phyloP scores from a whole-genome alignment of 2,113 vertebrate genomes.

The Esox niger region DNA sequence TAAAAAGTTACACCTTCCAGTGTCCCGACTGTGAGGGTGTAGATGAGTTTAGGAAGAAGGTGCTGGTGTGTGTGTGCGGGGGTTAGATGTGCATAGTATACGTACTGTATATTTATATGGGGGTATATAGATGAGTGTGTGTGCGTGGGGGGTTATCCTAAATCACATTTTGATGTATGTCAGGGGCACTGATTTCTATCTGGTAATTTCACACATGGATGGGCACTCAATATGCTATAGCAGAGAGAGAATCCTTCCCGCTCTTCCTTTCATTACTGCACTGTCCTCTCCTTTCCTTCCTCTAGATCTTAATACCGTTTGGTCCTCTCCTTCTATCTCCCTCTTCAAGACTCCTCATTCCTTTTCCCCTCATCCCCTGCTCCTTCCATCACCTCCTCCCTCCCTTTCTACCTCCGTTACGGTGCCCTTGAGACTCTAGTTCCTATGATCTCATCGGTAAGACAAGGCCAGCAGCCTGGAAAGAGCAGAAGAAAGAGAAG shows the following conservation, averaged over 20 bases:
- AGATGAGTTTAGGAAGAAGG: not conserved
- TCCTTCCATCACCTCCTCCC: not conserved
- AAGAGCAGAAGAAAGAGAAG: not conserved
- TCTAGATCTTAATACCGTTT: not conserved
- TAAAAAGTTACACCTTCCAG: slow-evolving; percentile 9
- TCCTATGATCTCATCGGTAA: slow-evolving; percentile 35
- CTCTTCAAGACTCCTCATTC: slow-evolving; percentile 5
- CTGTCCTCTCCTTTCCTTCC: not conserved
- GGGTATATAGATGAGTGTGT: not conserved
- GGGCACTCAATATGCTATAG: slow-evolving; percentile 41
- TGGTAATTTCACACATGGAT: slow-evolving; percentile 52
- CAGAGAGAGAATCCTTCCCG: slow-evolving; percentile 22
- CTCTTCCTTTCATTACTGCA: not conserved
- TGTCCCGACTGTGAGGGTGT: not conserved
- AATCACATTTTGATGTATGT: slow-evolving; percentile 39
- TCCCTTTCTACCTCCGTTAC: not conserved
- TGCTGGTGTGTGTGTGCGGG: not conserved
- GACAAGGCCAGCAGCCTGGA: slow-evolving; percentile 36
- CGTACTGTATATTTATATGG: too few species aligned
- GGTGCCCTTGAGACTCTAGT: slow-evolving; percentile 31
- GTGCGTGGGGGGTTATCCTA: slow-evolving; percentile 14
- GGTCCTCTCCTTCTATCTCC: slow-evolving; percentile 8
- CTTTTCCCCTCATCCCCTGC: not conserved
- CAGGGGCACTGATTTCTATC: slow-evolving; percentile 34
- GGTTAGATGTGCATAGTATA: not conserved